A percentile compares a stretch with the other conserved stretches of the same genome.
phyloP scores from a whole-genome alignment of 2,113 vertebrate genomes.

The Mellivora capensis region DNA sequence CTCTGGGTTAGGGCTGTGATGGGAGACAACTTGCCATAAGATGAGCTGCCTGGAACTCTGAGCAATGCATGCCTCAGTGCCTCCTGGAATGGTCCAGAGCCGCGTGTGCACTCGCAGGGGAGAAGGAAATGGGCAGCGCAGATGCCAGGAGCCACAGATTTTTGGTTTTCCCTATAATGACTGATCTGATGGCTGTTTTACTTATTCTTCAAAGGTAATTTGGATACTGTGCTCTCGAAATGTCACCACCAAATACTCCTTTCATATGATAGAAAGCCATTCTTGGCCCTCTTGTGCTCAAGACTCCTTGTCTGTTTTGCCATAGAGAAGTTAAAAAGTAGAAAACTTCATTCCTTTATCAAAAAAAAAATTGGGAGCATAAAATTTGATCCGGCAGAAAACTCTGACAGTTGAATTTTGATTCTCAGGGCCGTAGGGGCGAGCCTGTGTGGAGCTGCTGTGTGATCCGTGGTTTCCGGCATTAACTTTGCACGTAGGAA shows the following conservation, averaged over 20 bases:
- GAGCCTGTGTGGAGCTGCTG: rapidly evolving
- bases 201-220: conserved; percentile 61
- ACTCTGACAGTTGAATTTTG: not conserved
- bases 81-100: conserved; percentile 50
- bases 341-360: not conserved
- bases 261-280: conserved; percentile 1
- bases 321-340: not conserved
- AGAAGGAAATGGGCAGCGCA: conserved; percentile 30
- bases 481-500: rapidly evolving
- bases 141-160: conserved; percentile 48
- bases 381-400: not conserved
- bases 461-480: rapidly evolving
- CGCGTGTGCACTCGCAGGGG: conserved; percentile 9
- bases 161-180: conserved; percentile 51
- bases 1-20: conserved; percentile 59
- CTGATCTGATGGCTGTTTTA: conserved; percentile 39
- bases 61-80: conserved; percentile 57
- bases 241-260: not conserved
- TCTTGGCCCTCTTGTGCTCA: not conserved
- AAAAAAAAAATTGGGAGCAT: not conserved
- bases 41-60: conserved; percentile 69
- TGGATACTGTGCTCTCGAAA: conserved; percentile 20
- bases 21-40: conserved; percentile 66
- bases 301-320: not conserved
- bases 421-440: not conserved